Evolutionary conservation across 2,113 vertebrate species (phyloP), one percentile per base, ranked within the genome.

Genomic region (Centrocercus urophasianus): DNA sequence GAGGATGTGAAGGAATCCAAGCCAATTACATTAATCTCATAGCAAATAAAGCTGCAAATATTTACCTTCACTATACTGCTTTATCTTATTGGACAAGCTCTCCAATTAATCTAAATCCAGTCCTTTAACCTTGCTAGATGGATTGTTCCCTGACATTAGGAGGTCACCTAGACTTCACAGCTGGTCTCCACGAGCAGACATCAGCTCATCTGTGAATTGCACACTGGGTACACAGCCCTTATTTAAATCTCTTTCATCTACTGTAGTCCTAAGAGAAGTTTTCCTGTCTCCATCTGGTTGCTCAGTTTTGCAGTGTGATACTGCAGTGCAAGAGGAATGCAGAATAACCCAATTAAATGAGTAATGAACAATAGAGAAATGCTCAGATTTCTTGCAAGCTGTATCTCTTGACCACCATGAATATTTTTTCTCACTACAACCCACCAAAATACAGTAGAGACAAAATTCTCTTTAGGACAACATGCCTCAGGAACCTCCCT

Each of bases 1-100:
- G 78, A 93, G 91, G 87, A 94, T 64, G 89, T 91, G 93, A 93
- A 95, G 94, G 93, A 95, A 95, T 93, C 93, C 94, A 95, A 97
- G 67, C 87, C 83, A 88, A 89, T 96, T 97, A 95, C 94, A 96
- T 96, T 95, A 96, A 96, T 95, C 93, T 93, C 90, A 67, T 43
- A 74, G 94, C 84, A 97, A 95, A 95, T 86, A 91, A 91, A 96
- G 77, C 90, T 96, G 91, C 91, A 93, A 93, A 96, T 94, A 93
- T 94, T 96, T 96, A 73, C 91, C 73, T 89, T 92, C 83, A 22
- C 67, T 86, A 64, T 21, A 56, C 72, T 88, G 89, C 57, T 93
- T 95, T 97, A 93, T 87, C 81, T 94, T 85, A 96, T 67, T 87
- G 90, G 95, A 52, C 82, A 93, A 93, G 88, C 75, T 61, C 91